Evolutionary conservation across 2,797 vertebrate genomes (phyloP).

Genomic region (Pseudocheirus occidentalis): DNA sequence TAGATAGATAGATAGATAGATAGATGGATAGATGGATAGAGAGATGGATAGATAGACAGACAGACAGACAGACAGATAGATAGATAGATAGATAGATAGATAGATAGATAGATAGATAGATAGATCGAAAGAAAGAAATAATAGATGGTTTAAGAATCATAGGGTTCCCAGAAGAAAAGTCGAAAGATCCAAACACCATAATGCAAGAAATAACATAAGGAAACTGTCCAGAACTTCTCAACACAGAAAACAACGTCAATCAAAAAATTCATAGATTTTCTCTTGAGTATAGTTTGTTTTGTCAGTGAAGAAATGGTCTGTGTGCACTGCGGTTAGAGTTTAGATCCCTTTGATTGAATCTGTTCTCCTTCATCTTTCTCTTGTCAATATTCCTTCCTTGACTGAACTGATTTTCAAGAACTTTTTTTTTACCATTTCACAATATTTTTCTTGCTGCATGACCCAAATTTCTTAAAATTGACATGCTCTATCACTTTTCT

Average conservation of each 20-base stretch:
- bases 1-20: accelerated
- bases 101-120: no score
- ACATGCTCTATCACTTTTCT: constrained; percentile 3
- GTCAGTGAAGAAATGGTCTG: neutral
- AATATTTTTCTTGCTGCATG: constrained; percentile 4
- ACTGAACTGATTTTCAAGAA: constrained; percentile 14
- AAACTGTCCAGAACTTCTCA: neutral
- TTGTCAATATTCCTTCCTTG: constrained; percentile 26
- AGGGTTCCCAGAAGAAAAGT: neutral
- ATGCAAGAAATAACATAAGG: neutral
- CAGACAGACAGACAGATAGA: accelerated
- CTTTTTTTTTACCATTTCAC: neutral
- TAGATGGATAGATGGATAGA: no score
- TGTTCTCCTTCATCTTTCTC: constrained; percentile 43
- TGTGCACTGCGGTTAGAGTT: neutral
- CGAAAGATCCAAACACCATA: neutral
- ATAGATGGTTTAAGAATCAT: neutral
- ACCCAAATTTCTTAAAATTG: constrained; percentile 23
- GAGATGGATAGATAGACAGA: no score
- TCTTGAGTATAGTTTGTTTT: neutral
- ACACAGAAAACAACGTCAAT: neutral
- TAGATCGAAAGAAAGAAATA: no score
- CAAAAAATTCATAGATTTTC: neutral
- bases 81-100: accelerated
- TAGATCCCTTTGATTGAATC: neutral